phyloP scores from a whole-genome alignment of 2,797 vertebrate species.

The Mareca strepera region DNA sequence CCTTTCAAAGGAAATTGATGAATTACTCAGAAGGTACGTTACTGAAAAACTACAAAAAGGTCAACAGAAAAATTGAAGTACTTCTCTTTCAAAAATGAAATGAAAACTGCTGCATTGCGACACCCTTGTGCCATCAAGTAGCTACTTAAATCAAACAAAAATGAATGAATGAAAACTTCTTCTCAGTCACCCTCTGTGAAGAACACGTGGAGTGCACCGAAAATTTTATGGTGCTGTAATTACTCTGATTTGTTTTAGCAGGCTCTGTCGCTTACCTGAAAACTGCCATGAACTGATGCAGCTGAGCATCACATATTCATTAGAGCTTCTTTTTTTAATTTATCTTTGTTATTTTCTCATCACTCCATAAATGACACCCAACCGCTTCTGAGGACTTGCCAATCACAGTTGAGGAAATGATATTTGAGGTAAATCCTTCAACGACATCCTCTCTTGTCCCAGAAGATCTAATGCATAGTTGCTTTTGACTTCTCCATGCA shows the following conservation, averaged over 20 bases:
- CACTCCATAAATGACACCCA: background rate
- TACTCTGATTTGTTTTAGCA: conserved; percentile 7
- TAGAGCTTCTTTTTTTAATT: background rate
- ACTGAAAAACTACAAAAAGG: background rate
- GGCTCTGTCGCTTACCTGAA: background rate
- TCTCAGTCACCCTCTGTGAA: background rate
- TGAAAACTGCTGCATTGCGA: background rate
- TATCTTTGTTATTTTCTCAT: background rate
- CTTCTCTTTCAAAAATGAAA: background rate
- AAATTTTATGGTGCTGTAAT: background rate
- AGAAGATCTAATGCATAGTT: background rate
- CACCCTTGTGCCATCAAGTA: background rate
- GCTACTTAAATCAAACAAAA: background rate
- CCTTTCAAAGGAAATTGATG: background rate
- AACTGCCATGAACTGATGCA: background rate
- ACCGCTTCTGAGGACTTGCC: background rate
- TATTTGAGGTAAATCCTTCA: background rate
- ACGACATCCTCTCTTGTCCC: background rate
- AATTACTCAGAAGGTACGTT: background rate
- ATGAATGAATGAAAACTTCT: background rate
- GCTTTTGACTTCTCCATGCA: background rate
- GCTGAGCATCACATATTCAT: background rate
- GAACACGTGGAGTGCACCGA: background rate
- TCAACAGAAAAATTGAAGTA: background rate
- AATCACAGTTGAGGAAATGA: background rate